A percentile compares a stretch with the other conserved stretches of the same genome.
Evolutionary conservation across 2,113 vertebrate species (phyloP).

Genomic region (Pachycephala philippinensis): DNA sequence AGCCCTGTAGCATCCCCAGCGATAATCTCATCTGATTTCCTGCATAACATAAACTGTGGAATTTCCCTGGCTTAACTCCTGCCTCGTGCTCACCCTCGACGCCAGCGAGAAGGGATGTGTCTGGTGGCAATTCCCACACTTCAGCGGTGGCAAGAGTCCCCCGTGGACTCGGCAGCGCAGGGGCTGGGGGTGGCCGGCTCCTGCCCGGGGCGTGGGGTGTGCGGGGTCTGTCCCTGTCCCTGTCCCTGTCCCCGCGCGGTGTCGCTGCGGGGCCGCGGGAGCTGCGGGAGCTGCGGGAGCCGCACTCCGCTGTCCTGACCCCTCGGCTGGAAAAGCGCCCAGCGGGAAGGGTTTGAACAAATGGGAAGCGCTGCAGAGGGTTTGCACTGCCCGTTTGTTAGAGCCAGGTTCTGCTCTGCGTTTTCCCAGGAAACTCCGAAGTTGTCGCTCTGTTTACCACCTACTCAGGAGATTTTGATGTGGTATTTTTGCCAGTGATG

Average conservation of each 20-base stretch:
- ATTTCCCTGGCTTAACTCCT: background rate
- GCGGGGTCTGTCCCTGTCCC: background rate
- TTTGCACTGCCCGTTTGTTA: accelerated
- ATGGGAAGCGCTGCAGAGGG: accelerated
- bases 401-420: background rate
- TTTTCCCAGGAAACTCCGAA: background rate
- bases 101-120: accelerated
- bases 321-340: accelerated
- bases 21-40: background rate
- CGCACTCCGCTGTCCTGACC: accelerated
- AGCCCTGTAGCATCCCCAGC: background rate
- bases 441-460: too few relatives aligned
- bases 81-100: background rate
- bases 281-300: background rate
- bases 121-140: accelerated
- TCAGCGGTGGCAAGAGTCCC: background rate
- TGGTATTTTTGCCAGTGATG: background rate
- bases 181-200: background rate
- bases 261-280: background rate
- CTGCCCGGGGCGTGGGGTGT: background rate
- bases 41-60: background rate
- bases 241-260: background rate
- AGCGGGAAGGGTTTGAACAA: accelerated
- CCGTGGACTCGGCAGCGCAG: accelerated
- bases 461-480: background rate